These are phyloP conservation scores for Chaenogobius annularis DNA, from an alignment of 2,113 vertebrate genomes.

Conservation along the genomic window DNA sequence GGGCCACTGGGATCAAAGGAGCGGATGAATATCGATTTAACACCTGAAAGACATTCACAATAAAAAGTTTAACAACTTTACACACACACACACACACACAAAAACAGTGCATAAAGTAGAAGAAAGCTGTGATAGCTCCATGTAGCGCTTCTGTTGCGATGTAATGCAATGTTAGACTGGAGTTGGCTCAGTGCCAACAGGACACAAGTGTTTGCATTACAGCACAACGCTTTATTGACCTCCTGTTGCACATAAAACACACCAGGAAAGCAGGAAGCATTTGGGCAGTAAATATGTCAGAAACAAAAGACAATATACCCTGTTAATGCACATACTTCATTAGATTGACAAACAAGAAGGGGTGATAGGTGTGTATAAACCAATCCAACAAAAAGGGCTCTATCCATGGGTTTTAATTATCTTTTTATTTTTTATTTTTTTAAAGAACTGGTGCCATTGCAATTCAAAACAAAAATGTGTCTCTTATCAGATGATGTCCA, in stretches of 20 bases:
- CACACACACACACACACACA: too few species aligned
- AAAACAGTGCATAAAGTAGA: background rate
- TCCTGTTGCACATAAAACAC: slow-evolving; percentile 2
- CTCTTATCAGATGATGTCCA: background rate
- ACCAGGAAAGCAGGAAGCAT: slow-evolving; percentile 5
- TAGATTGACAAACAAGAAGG: background rate
- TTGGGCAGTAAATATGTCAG: slow-evolving; percentile 16
- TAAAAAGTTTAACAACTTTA: slow-evolving; percentile 25
- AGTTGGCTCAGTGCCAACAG: slow-evolving; percentile 53
- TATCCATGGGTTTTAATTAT: slow-evolving; percentile 25
- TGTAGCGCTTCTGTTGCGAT: slow-evolving; percentile 1
- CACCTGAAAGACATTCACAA: slow-evolving; percentile 76
- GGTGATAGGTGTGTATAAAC: slow-evolving; percentile 6
- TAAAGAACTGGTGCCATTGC: background rate
- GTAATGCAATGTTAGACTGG: slow-evolving; percentile 13
- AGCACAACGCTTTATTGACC: slow-evolving; percentile 42
- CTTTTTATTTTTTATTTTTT: too few species aligned
- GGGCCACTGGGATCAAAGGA: slow-evolving; percentile 84
- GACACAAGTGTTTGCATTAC: slow-evolving; percentile 63
- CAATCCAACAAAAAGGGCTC: slow-evolving; percentile 18
- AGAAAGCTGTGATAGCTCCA: slow-evolving; percentile 5
- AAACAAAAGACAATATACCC: slow-evolving; percentile 36
- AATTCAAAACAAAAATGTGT: background rate
- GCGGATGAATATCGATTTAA: slow-evolving; percentile 91
- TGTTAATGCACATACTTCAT: slow-evolving; percentile 1